Evolutionary conservation across 2,888 invertebrate genomes (phyloP), one percentile per base, ranked within the genome.

Genomic region (Slavum lentiscoides): DNA sequence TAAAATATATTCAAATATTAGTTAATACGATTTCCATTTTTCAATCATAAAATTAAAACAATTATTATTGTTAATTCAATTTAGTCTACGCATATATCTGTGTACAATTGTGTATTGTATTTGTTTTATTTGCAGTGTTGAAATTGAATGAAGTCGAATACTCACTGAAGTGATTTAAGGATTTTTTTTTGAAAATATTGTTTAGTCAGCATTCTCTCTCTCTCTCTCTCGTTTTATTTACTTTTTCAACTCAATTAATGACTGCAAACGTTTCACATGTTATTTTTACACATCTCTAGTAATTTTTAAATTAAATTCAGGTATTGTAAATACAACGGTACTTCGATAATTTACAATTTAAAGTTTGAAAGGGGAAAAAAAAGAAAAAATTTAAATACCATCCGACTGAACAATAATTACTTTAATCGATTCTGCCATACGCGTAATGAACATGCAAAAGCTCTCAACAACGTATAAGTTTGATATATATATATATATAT

Each of bases 21-120:
- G 49, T 13, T 11, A 1, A 49, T 49, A 49, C 1, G 1, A 49
- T 49, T 49, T 13, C 2, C 49, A 13, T 49, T 49, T 11, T 49
- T 49, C 3, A 49, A 49, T 13, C 49, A 49, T 49, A 49, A 11
- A 49, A 11, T 49, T 49, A 13, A 49, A 49, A 49, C 49, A 11
- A 11, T 64, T 74, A n/a, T 74, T 74, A 66, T 74, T 4, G 6
- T 66, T 66, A 55, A 66, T 66, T 74, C 17, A 74, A 74, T 74
- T 66, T n/a, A 11, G 37, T 6, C 17, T 9, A 39, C 37, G 17
- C 37, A 9, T 37, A 49, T 11, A 15, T 49, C 11, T 49, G 49
- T 15, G 11, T 2, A 49, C 49, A 49, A 11, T 37, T 74, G 64
- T 74, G 55, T n/a, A 62, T 13, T 49, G 23, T 13, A 43, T 73